Evolutionary conservation across 53 echinoderm and acorn worm genomes (phyloP).

Genomic region (Apostichopus leukothele): DNA sequence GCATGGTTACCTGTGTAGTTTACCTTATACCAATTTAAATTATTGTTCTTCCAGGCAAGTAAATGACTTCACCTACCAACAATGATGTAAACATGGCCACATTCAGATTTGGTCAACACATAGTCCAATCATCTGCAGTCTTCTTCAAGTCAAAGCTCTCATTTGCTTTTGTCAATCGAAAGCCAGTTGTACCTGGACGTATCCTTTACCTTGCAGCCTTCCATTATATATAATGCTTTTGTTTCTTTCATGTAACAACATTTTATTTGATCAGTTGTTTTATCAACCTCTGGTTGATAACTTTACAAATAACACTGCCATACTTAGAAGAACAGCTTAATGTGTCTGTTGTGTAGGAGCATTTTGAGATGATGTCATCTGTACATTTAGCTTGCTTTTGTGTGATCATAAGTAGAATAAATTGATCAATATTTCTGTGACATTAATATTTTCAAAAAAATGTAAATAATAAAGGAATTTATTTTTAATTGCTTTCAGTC

Average conservation of each 20-base stretch:
- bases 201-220: constrained; percentile 63
- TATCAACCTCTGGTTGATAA: no score
- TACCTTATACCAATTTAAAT: no score
- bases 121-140: constrained; percentile 69
- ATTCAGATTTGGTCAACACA: constrained; percentile 81
- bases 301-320: no score
- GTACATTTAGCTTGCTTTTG: not conserved
- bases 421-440: no score
- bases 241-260: not conserved
- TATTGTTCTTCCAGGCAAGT: not conserved
- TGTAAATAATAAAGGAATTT: no score
- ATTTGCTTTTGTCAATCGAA: constrained; percentile 86
- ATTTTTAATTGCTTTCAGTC: no score
- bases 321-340: no score
- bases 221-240: not conserved
- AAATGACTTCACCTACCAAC: not conserved
- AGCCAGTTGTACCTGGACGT: constrained; percentile 91
- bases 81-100: constrained; percentile 57
- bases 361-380: no score
- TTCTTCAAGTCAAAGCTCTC: constrained; percentile 78
- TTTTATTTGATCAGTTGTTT: no score
- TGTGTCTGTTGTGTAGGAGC: no score
- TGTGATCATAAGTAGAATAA: not conserved
- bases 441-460: no score
- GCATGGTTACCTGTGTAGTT: no score